A percentile compares a stretch with the other conserved stretches of the same genome.
phyloP scores from a whole-genome alignment of 2,888 invertebrate genomes.

The Diarsia dahlii region DNA sequence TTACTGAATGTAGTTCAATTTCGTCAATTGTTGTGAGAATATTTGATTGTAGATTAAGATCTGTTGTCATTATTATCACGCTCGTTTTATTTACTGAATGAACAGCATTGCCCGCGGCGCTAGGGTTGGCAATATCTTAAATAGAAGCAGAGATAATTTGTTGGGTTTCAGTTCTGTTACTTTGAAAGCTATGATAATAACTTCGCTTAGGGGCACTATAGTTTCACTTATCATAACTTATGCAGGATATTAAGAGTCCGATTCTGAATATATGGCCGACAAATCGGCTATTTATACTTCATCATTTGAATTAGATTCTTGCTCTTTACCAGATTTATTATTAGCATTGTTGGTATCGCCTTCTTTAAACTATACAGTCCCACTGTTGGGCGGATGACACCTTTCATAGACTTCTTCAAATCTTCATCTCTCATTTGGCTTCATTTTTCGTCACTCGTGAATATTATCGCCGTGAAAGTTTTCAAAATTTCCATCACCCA shows the following conservation, averaged over 20 bases:
- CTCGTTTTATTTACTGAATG: conserved; percentile 45
- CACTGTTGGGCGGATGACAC: background rate
- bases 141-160: conserved; percentile 50
- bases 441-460: background rate
- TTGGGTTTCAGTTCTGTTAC: conserved; percentile 44
- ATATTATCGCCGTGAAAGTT: background rate
- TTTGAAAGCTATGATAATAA: conserved; percentile 54
- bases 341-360: background rate
- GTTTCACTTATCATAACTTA: conserved; percentile 55
- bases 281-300: conserved; percentile 32
- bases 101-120: conserved; percentile 22
- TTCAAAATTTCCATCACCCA: background rate
- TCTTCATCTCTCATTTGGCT: background rate
- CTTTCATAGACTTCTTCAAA: too few species aligned
- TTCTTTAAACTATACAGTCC: background rate
- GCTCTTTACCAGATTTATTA: background rate
- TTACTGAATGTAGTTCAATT: background rate
- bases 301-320: conserved; percentile 24
- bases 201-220: conserved; percentile 54
- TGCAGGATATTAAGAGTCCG: conserved; percentile 45
- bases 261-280: conserved; percentile 43
- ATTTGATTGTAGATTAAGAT: conserved; percentile 23
- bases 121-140: conserved; percentile 49
- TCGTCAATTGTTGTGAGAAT: background rate
- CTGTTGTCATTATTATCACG: conserved; percentile 35